phyloP scores from a whole-genome alignment of 2,888 invertebrate genomes.

The Yponomeuta plumbellus region DNA sequence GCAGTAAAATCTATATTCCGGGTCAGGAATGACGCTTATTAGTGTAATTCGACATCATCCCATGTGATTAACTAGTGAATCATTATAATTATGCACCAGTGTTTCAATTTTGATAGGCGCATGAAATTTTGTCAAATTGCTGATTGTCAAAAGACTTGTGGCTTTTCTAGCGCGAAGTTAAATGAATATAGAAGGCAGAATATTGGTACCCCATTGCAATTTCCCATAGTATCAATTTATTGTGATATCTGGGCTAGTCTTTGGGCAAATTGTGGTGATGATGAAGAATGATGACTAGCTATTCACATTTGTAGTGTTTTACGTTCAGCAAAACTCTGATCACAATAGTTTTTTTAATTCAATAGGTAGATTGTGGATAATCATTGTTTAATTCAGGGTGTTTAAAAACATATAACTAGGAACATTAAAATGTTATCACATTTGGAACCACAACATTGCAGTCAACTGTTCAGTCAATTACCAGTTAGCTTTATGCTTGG shows the following conservation, averaged over 20 bases:
- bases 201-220: background rate
- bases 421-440: no score
- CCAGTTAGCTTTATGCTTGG: no score
- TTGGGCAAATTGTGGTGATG: background rate
- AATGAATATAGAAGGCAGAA: background rate
- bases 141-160: background rate
- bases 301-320: no score
- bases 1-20: background rate
- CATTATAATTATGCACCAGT: background rate
- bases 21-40: slow-evolving; percentile 48
- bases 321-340: no score
- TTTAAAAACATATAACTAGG: no score
- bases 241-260: background rate
- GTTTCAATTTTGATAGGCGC: background rate
- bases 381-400: no score
- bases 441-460: no score
- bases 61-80: slow-evolving; percentile 16
- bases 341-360: no score
- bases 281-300: background rate
- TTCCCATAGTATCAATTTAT: background rate
- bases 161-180: background rate
- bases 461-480: no score
- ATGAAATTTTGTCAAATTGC: background rate
- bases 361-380: no score
- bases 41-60: slow-evolving; percentile 42